Evolutionary conservation across 2,888 invertebrate species (phyloP).

Genomic region (Perithous albicinctus): DNA sequence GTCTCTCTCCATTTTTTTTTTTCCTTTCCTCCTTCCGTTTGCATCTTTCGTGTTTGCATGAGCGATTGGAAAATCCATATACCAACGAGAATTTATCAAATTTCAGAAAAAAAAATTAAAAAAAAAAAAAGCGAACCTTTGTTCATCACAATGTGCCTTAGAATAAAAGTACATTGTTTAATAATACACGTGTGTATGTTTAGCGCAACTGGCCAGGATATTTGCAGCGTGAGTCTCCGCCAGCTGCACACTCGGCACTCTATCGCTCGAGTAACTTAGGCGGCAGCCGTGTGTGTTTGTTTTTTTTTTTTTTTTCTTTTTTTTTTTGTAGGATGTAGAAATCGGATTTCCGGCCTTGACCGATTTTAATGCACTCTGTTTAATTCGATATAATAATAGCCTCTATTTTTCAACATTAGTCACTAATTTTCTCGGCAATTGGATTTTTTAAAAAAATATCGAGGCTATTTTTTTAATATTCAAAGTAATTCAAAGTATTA

Average conservation of each 20-base stretch:
- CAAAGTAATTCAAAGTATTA: too few relatives aligned
- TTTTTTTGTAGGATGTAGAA: constrained; percentile 17
- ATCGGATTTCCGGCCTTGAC: constrained; percentile 33
- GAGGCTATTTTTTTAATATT: neutral
- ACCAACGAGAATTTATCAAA: constrained; percentile 20
- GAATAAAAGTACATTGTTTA: constrained; percentile 3
- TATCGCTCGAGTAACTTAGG: constrained; percentile 2
- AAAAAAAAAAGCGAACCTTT: constrained; percentile 3
- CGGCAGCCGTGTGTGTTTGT: too few relatives aligned
- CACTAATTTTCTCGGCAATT: neutral
- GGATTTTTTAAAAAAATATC: neutral
- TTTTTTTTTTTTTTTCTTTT: too few relatives aligned
- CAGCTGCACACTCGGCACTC: constrained; percentile 48
- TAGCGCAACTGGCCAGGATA: constrained; percentile 17
- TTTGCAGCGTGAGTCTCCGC: constrained; percentile 39
- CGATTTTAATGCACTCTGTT: constrained; percentile 22
- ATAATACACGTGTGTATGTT: neutral
- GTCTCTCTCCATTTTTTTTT: neutral
- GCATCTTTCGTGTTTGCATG: neutral
- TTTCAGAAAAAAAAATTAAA: neutral
- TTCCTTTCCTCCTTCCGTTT: neutral
- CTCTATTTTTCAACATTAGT: neutral
- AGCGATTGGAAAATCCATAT: constrained; percentile 34
- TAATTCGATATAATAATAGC: neutral
- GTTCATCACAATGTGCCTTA: neutral